Percentiles rank a stretch among this genome's conserved stretches.
Conservation (phyloP, 2,888 invertebrate genomes). For the Sarcophaga rosellei region DNA sequence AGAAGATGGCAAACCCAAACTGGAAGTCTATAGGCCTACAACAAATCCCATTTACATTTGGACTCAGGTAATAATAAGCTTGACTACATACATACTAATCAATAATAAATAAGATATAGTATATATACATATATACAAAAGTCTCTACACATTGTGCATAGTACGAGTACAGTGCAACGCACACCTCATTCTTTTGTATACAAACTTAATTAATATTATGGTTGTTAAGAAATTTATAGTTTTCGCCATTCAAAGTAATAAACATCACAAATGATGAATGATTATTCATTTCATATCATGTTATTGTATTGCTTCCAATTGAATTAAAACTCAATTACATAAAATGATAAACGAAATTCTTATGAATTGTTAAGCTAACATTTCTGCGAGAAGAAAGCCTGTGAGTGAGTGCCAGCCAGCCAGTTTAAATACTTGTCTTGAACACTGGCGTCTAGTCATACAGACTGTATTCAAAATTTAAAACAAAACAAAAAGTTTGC, state of each 20-base stretch:
- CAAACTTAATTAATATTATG: constrained; percentile 61
- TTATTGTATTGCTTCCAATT: background rate
- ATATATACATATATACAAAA: too few relatives aligned
- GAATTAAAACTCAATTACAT: background rate
- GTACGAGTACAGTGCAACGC: background rate
- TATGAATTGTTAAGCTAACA: background rate
- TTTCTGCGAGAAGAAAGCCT: background rate
- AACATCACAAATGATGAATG: constrained; percentile 62
- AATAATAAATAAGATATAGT: background rate
- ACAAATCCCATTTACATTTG: constrained; percentile 83
- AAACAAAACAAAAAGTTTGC: background rate
- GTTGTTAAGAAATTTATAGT: constrained; percentile 59
- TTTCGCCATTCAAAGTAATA: constrained; percentile 59
- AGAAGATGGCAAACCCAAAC: constrained; percentile 84
- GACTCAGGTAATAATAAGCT: constrained; percentile 78
- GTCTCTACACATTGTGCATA: too few relatives aligned
- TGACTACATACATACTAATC: background rate
- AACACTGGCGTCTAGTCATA: background rate
- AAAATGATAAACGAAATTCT: background rate
- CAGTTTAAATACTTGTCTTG: background rate
- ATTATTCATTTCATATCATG: constrained; percentile 37
- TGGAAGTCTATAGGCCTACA: constrained; percentile 83
- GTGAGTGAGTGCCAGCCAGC: background rate
- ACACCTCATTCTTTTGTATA: background rate
- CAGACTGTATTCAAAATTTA: background rate